Evolutionary conservation across 1,140 invertebrate species (phyloP), one percentile per base, ranked within the genome.

Genomic region (Goniozus legneri): DNA sequence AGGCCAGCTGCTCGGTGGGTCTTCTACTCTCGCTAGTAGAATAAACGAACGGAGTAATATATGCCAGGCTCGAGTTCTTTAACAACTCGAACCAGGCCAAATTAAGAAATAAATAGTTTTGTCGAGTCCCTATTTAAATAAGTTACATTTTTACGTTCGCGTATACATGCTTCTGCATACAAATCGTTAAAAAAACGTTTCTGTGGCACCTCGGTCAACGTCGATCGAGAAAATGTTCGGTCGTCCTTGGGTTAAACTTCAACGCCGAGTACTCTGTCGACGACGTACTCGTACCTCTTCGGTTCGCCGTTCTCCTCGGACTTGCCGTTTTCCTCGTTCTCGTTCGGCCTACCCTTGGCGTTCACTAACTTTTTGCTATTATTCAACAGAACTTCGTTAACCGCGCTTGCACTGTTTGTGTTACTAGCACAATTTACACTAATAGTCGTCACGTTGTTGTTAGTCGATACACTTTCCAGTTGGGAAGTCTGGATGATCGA

Each of bases 251-350:
- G 33, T 34, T 27, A 24, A 19, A 86, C 84, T 68, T 85, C 84
- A 41, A 86, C 84, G 38, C 84, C 84, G 46, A 85, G 78, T 38
- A 79, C 82, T 48, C 83, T 69, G 63, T 85, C 84, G 37, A 85
- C 81, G 14, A 85, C 82, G 61, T 85, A 86, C 51, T 84, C 82
- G 62, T 82, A 86, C 45, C 82, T 80, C 47, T 79, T 75, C 12
- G 79, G 77, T 41, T 81, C 75, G 38, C 71, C 75, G 21, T 53
- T 54, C n/a, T n/a, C n/a, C n/a, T n/a, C n/a, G n/a, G n/a, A n/a
- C n/a, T n/a, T n/a, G 13, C 51, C 52, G 12, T 60, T 56, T 8
- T 71, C 71, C 15, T 62, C 63, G n/a, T 37, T 35, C 24, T 27
- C 24, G 24, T 27, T 27, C 24, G 32, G 14, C 13, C 32, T 7